phyloP scores from a whole-genome alignment of 2,888 invertebrate species.

The Ganaspis brasiliensis region DNA sequence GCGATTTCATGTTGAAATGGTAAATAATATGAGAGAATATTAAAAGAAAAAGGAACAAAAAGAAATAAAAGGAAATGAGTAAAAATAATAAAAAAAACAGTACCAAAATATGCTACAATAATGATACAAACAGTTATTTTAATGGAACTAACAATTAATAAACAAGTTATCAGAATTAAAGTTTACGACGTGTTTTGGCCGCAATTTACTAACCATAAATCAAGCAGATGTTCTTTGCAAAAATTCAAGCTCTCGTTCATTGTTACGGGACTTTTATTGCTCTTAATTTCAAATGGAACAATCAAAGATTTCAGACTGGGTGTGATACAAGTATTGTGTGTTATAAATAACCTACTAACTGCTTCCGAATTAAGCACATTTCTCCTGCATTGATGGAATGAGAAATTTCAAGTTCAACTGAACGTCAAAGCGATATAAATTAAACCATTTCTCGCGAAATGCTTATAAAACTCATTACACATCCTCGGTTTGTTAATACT shows the following conservation, averaged over 20 bases:
- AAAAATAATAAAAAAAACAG: too few species aligned
- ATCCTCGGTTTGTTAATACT: conserved; percentile 48
- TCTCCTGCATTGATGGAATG: not conserved
- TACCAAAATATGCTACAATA: too few species aligned
- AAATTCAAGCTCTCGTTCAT: conserved; percentile 10
- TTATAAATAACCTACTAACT: conserved; percentile 12
- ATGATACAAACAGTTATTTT: too few species aligned
- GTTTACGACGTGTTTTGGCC: not conserved
- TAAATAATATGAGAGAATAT: too few species aligned
- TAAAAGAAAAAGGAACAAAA: too few species aligned
- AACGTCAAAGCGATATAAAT: conserved; percentile 56
- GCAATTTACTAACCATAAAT: conserved; percentile 5
- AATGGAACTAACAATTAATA: not conserved
- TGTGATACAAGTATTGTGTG: conserved; percentile 7
- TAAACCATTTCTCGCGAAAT: conserved; percentile 63
- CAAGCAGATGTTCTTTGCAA: not conserved
- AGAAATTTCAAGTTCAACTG: conserved; percentile 63
- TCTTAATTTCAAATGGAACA: conserved; percentile 36
- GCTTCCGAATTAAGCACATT: conserved; percentile 6
- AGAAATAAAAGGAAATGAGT: too few species aligned
- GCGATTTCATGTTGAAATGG: too few species aligned
- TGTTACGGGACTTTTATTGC: conserved; percentile 30
- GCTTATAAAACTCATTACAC: conserved; percentile 61
- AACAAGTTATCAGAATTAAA: not conserved
- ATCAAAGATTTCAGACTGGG: conserved; percentile 16